Base-by-base conservation (phyloP, 2,888 invertebrate genomes). In the Bedellia somnulentella region DNA sequence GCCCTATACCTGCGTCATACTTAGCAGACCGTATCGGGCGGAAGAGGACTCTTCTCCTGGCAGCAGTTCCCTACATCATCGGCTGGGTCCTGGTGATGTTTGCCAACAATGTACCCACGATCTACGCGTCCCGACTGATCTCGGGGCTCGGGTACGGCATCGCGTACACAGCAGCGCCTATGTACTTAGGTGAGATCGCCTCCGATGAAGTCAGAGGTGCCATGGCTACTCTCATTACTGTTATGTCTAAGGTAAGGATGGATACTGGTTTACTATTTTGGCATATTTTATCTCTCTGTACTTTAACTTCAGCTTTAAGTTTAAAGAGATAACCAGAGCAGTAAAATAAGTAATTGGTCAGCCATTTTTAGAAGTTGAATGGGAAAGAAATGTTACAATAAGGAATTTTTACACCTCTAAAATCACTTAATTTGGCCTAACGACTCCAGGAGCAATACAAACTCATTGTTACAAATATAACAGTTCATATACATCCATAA, bases 81-180 rank as follows among this genome's bases (percentile, higher is more conserved):
- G 80, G 83, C 23, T 86, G 85, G 85, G 58, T 84, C 29, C 62
- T 83, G 32, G 78, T 85, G 32, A 80, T 82, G 50, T 51, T 80
- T 29, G 82, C 83, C 0, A 59, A 61, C 39, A 75, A 71, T 25
- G 77, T 81, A 0, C 64, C 78, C 11, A 64, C 78, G 9, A 68
- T 85, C 29, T 82, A 83, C 51, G 63, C 73, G 0, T 76, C 81
- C 0, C 62, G 81, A 1, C 63, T 83, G 38, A 71, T 84, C 40
- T 81, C 80, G 1, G 85, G 85, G 1, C 48, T 85, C 1, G 81
- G 83, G 0, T 83, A 80, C 42, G 81, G 81, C 23, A 64, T 81
- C 21, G 78, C 78, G 0, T 81, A 81, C 48, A 80, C 80, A 2
- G 63, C 78, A 2, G 80, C 80, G 6, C 81, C 81, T 0, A 81